These are phyloP conservation scores for Sebastolobus alascanus DNA, from an alignment of 2,797 vertebrate genomes.

Conservation along the genomic window DNA sequence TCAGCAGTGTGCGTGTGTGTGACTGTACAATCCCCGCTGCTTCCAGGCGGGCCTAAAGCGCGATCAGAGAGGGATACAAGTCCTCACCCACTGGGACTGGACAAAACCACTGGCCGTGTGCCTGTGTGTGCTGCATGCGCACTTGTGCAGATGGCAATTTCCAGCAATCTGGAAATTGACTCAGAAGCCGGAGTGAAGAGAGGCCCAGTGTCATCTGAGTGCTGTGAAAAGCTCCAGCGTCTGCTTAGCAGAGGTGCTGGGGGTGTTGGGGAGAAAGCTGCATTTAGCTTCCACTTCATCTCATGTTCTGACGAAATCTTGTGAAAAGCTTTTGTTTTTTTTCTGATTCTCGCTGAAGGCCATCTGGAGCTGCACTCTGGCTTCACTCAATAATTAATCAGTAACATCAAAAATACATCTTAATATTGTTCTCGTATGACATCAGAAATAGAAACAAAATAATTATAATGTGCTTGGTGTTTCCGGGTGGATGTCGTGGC, in stretches of 20 bases:
- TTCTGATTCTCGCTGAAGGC: slow-evolving; percentile 2
- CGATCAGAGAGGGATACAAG: slow-evolving; percentile 46
- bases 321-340: slow-evolving; percentile 58
- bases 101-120: slow-evolving; percentile 39
- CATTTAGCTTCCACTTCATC: slow-evolving; percentile 50
- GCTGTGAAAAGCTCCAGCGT: slow-evolving; percentile 44
- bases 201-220: slow-evolving; percentile 26
- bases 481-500: background rate
- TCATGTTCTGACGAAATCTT: slow-evolving; percentile 57
- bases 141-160: slow-evolving; percentile 41
- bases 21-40: slow-evolving; percentile 68
- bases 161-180: slow-evolving; percentile 54
- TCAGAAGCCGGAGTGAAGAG: slow-evolving; percentile 9
- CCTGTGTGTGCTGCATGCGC: slow-evolving; percentile 18
- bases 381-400: slow-evolving; percentile 31
- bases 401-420: slow-evolving; percentile 16
- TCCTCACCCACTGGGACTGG: slow-evolving; percentile 41
- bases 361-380: slow-evolving; percentile 9
- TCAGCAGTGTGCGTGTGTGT: slow-evolving; percentile 66
- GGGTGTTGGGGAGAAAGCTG: slow-evolving; percentile 40
- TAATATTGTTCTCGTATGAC: background rate
- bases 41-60: slow-evolving; percentile 58
- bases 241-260: slow-evolving; percentile 34
- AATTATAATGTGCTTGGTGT: background rate
- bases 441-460: slow-evolving; percentile 6